Evolutionary conservation across 1,140 invertebrate genomes (phyloP).

Genomic region (Pseudobourletiella spinata): DNA sequence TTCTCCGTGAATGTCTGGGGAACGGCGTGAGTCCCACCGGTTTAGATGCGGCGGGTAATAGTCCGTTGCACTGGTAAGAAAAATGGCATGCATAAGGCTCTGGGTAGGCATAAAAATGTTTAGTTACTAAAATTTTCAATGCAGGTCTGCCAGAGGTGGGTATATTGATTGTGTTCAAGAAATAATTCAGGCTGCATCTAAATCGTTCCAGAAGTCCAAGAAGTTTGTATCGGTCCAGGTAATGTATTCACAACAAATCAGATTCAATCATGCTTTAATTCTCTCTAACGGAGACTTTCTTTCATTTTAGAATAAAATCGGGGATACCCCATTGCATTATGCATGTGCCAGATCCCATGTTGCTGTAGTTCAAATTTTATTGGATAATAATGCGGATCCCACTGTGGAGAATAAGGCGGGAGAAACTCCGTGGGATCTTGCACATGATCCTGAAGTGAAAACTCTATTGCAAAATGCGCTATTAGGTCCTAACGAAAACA

Average conservation of each 20-base stretch:
- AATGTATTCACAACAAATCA: too few relatives aligned
- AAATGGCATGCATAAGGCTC: background rate
- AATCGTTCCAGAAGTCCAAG: constrained; percentile 36
- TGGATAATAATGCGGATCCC: constrained; percentile 51
- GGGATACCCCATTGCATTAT: constrained; percentile 52
- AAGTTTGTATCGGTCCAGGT: constrained; percentile 46
- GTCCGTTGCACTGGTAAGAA: constrained; percentile 57
- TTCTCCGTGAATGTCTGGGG: constrained; percentile 53
- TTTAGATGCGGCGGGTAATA: constrained; percentile 59
- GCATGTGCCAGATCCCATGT: constrained; percentile 53
- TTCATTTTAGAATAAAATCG: constrained; percentile 51
- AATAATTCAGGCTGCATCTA: constrained; percentile 36
- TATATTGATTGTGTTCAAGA: constrained; percentile 48
- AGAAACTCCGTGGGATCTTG: constrained; percentile 48
- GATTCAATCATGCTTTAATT: too few relatives aligned
- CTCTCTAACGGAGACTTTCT: too few relatives aligned
- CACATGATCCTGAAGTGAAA: constrained; percentile 43
- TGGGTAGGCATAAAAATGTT: too few relatives aligned
- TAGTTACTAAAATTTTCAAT: background rate
- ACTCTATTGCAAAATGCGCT: constrained; percentile 38
- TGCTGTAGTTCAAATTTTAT: constrained; percentile 51
- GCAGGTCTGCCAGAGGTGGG: constrained; percentile 34
- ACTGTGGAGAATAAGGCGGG: constrained; percentile 48
- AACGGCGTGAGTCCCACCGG: constrained; percentile 59
- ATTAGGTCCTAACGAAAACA: background rate